Conservation (phyloP, 1,140 invertebrate species). For the Drosophila lini region DNA sequence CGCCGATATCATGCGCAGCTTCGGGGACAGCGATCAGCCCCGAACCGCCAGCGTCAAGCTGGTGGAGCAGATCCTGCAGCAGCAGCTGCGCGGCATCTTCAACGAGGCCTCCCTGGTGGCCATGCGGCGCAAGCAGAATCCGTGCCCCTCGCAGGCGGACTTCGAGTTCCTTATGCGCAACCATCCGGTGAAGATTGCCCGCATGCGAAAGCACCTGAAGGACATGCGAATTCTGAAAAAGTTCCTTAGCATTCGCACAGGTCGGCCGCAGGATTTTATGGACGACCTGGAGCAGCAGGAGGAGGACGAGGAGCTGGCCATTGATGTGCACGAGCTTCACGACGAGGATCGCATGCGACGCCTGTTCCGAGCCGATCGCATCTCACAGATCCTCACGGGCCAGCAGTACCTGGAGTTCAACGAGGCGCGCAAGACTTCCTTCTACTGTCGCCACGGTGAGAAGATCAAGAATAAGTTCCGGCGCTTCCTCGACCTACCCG, state of each 20-base stretch:
- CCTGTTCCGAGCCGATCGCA: slow-evolving; percentile 80
- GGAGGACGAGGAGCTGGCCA: slow-evolving; percentile 76
- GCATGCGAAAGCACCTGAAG: slow-evolving; percentile 81
- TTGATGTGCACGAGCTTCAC: slow-evolving; percentile 75
- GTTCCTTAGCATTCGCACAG: slow-evolving; percentile 75
- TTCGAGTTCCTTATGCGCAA: slow-evolving; percentile 83
- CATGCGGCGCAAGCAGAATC: slow-evolving; percentile 75
- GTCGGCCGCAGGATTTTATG: slow-evolving; percentile 68
- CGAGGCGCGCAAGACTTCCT: slow-evolving; percentile 81
- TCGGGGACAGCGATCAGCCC: slow-evolving; percentile 79
- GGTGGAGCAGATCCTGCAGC: slow-evolving; percentile 82
- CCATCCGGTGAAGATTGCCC: slow-evolving; percentile 79
- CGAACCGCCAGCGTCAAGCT: slow-evolving; percentile 72
- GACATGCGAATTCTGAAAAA: slow-evolving; percentile 78
- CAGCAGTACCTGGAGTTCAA: slow-evolving; percentile 81
- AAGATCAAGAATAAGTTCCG: slow-evolving; percentile 83
- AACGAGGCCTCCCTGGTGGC: slow-evolving; percentile 79
- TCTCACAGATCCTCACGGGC: slow-evolving; percentile 79
- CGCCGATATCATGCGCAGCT: slow-evolving; percentile 83
- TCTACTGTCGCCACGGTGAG: slow-evolving; percentile 80
- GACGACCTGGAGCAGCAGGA: slow-evolving; percentile 78
- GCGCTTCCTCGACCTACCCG: slow-evolving; percentile 73
- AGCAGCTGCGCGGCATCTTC: slow-evolving; percentile 81
- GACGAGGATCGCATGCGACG: slow-evolving; percentile 82
- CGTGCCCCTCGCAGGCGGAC: slow-evolving; percentile 77